phyloP scores from a whole-genome alignment of 2,113 vertebrate species.

The Scomber japonicus region DNA sequence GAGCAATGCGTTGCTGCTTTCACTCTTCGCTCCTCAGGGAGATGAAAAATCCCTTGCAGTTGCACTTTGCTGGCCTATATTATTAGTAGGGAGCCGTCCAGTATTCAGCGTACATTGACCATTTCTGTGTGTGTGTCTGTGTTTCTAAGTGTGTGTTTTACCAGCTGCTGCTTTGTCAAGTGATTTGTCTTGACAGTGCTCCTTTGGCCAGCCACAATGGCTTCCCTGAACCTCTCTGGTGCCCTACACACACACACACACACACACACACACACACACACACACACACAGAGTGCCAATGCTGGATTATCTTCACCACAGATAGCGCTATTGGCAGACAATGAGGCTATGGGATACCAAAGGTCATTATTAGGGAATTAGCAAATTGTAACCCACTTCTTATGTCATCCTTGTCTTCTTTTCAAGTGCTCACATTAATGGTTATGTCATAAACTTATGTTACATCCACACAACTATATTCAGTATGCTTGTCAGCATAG shows the following conservation, averaged over 20 bases:
- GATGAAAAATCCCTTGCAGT: conserved; percentile 75
- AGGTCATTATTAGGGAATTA: conserved; percentile 51
- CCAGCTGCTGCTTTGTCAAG: conserved; percentile 61
- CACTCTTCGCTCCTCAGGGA: conserved; percentile 67
- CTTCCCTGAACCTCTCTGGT: conserved; percentile 46
- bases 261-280: conserved; percentile 18
- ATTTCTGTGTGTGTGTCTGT: conserved; percentile 28
- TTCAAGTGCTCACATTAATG: conserved; percentile 10
- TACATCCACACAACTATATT: no score
- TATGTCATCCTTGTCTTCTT: conserved; percentile 34
- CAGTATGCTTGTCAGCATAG: neutral
- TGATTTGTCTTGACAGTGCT: conserved; percentile 72
- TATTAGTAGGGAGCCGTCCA: conserved; percentile 65
- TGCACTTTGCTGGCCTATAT: conserved; percentile 77
- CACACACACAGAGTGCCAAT: conserved; percentile 32
- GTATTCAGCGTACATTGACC: conserved; percentile 58
- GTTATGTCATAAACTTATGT: conserved; percentile 29
- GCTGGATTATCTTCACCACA: conserved; percentile 61
- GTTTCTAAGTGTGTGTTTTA: conserved; percentile 41
- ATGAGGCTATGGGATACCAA: conserved; percentile 50
- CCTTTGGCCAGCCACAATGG: conserved; percentile 52
- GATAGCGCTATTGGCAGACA: conserved; percentile 55
- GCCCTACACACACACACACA: conserved; percentile 8
- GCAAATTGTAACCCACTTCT: conserved; percentile 17
- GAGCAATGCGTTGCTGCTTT: conserved; percentile 71